Evolutionary conservation across 1,140 invertebrate genomes (phyloP), one percentile per base, ranked within the genome.

Genomic region (Doryteuthis pealeii): DNA sequence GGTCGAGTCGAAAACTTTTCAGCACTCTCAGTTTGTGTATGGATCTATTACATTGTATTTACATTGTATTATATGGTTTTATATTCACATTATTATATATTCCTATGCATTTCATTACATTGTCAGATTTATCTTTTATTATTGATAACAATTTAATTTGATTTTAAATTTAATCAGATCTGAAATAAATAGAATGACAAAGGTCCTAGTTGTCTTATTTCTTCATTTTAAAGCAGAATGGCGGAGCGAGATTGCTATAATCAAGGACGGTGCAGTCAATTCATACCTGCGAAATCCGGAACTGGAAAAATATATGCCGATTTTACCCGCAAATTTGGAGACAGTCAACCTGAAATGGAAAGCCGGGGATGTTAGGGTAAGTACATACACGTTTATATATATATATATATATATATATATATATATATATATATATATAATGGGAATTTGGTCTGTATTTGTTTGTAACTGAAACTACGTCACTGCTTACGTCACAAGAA

Each of bases 291-390:
- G 74, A 33, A 73, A 80, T 33, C 80, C 82, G 3, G 78, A 74
- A 28, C 73, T 84, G 30, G 79, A 77, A 14, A 77, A 80, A 35
- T 70, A 77, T 71, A 74, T 84, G 33, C 77, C 76, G n/a, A 72
- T 80, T 58, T 79, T 84, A 73, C 82, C 82, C 0, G 67, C 80
- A 1, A 76, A 82, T 67, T 77, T 84, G 45, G 81, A 84, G 72
- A 81, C 80, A 14, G 82, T 84, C 32, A 82, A 83, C 70, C 79
- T 84, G 31, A 83, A 81, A n/a, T 84, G 83, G 83, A 76, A 82
- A 62, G 82, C 82, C 12, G 80, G 80, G 43, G 73, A 80, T 30
- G 80, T 81, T 18, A 70, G 58, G 78, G 82, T 84, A 77, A 70
- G 80, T 75, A 32, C 15, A 18, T 40, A 40, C 3, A 40, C 35